Evolutionary conservation across 2,113 vertebrate species (phyloP), one percentile per base, ranked within the genome.

Genomic region (Cepphus grylle): DNA sequence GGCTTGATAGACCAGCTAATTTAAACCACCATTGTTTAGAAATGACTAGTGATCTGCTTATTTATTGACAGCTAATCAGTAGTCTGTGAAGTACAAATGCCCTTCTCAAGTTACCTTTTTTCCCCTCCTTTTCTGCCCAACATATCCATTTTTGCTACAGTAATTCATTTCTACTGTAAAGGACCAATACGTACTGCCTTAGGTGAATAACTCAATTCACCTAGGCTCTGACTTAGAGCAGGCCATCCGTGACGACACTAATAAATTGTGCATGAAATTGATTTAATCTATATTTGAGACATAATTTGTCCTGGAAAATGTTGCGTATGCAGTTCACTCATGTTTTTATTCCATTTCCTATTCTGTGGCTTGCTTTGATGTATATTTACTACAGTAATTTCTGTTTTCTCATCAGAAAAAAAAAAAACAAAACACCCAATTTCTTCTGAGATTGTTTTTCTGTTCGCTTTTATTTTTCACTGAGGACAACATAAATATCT

Each of bases 191-290:
- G 45, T 93, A 62, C 42, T 66, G 8, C 34, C 86, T 34, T 82
- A 94, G 93, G 93, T 95, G 95, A 97, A 96, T 86, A 97, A 94
- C 77, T 97, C 86, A 94, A 59, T 97, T 96, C 94, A 95, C 94
- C 72, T 85, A 85, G 63, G 61, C 79, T 96, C 70, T 95, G 82
- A 93, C 67, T 97, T 86, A 78, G 36, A 94, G 87, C 52, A 97
- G 93, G 77, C 71, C 84, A 96, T 88, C 93, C 3, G 0, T 96
- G 92, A 96, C 74, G 94, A 76, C 42, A 83, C 65, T 97, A 97
- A 98, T 96, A 97, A 97, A 98, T 81, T 96, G 95, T 96, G 93
- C 95, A 96, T 97, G 90, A 98, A 97, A 97, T 96, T 97, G 95
- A 96, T 97, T 97, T 97, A 95, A 96, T 96, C 91, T 97, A 36